Conservation (phyloP, 2,797 vertebrate species). For the Amphiprion clarkii region DNA sequence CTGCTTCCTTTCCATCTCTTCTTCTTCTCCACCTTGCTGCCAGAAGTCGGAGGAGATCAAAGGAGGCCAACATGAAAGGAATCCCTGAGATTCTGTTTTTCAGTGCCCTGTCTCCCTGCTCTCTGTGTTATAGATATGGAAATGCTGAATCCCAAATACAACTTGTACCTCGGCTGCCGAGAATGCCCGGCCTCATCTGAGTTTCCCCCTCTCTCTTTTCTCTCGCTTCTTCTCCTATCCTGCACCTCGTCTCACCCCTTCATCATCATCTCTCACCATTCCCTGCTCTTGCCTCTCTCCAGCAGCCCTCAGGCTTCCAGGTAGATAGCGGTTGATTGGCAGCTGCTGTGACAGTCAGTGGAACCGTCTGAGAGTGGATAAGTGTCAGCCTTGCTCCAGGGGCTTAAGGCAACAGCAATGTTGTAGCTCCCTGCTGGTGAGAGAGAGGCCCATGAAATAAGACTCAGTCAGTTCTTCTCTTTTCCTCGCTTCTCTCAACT, state of each 20-base stretch:
- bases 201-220: slow-evolving; percentile 31
- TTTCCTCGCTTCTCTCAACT: slow-evolving; percentile 65
- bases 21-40: slow-evolving; percentile 60
- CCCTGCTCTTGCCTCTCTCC: slow-evolving; percentile 52
- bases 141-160: slow-evolving; percentile 65
- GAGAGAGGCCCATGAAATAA: slow-evolving; percentile 68
- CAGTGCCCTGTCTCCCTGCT: slow-evolving; percentile 55
- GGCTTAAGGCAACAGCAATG: slow-evolving; percentile 72
- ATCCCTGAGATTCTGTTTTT: slow-evolving; percentile 70
- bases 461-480: slow-evolving; percentile 59
- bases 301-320: slow-evolving; percentile 74
- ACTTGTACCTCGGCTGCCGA: slow-evolving; percentile 49
- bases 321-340: slow-evolving; percentile 78
- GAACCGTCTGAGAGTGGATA: slow-evolving; percentile 75
- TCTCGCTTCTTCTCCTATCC: slow-evolving; percentile 38
- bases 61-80: slow-evolving; percentile 81
- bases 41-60: slow-evolving; percentile 79
- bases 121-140: slow-evolving; percentile 74
- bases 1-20: slow-evolving; percentile 61
- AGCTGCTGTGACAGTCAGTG: slow-evolving; percentile 79
- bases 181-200: slow-evolving; percentile 42
- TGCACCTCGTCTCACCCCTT: slow-evolving; percentile 53
- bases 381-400: slow-evolving; percentile 79
- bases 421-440: slow-evolving; percentile 63
- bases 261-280: slow-evolving; percentile 60